Evolutionary conservation across 2,888 invertebrate species (phyloP).

Genomic region (Calameuta pallipes): DNA sequence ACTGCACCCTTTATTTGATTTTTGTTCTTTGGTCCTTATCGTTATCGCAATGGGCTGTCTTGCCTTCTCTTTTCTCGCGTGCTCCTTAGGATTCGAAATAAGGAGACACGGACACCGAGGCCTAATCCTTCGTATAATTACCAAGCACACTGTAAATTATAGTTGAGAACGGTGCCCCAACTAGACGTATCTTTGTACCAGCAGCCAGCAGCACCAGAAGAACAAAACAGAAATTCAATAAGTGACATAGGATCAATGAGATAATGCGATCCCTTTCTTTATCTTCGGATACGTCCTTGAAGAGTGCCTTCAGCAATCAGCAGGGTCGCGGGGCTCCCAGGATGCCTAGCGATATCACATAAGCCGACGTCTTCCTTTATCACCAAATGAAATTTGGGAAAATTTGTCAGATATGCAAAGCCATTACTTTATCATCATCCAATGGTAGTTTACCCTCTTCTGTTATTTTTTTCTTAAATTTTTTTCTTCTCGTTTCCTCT

Average conservation of each 20-base stretch:
- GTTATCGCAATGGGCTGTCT: neutral
- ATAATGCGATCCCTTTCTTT: neutral
- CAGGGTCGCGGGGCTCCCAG: neutral
- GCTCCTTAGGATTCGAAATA: neutral
- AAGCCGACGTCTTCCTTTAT: neutral
- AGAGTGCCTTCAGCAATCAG: neutral
- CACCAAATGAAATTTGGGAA: neutral
- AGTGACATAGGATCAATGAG: too few species aligned
- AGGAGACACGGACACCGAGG: neutral
- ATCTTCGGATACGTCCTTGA: neutral
- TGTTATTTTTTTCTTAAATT: neutral
- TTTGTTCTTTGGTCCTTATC: neutral
- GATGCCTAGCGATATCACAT: neutral
- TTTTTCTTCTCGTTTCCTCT: neutral
- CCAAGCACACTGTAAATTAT: neutral
- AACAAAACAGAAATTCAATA: too few species aligned
- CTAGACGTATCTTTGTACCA: neutral
- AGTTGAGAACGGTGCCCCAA: neutral
- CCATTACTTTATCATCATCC: neutral
- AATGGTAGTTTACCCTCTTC: neutral
- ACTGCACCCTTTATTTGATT: neutral
- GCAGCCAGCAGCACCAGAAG: neutral
- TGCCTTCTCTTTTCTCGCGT: neutral
- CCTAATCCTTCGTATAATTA: neutral
- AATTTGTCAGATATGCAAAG: neutral